phyloP scores from a whole-genome alignment of 1,140 invertebrate species.

The Drosophila lowei region DNA sequence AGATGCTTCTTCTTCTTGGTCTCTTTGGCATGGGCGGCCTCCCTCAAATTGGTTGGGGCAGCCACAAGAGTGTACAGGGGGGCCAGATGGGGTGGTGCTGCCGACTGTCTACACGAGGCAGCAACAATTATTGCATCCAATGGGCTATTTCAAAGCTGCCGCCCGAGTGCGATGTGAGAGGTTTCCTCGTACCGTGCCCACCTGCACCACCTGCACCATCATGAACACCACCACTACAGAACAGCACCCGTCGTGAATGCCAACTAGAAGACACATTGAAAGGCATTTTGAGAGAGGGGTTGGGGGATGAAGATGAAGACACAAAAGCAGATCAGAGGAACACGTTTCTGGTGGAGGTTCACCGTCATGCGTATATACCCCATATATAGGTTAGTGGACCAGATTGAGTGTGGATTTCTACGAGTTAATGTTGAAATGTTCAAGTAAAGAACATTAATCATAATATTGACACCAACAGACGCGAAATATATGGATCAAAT shows the following conservation, averaged over 20 bases:
- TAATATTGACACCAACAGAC: too few species aligned
- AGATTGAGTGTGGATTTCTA: background rate
- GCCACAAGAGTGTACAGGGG: background rate
- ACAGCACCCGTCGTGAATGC: conserved; percentile 17
- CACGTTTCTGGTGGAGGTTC: conserved; percentile 1
- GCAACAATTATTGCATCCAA: conserved; percentile 78
- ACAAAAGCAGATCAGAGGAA: conserved; percentile 32
- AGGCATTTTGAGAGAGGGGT: conserved; percentile 16
- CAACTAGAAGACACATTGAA: conserved; percentile 46
- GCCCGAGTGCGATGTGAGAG: conserved; percentile 22
- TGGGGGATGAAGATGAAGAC: background rate
- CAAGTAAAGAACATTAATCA: too few species aligned
- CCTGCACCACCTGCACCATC: conserved; percentile 30
- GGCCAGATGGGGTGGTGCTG: background rate
- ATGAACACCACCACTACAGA: conserved; percentile 9
- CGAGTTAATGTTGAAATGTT: too few species aligned
- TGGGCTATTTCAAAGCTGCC: conserved; percentile 69
- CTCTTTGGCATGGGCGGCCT: conserved; percentile 57
- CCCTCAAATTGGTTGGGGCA: conserved; percentile 12
- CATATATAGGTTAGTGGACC: conserved; percentile 34
- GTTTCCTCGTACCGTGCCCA: conserved; percentile 23
- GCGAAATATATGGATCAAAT: too few species aligned
- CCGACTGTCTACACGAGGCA: conserved; percentile 44
- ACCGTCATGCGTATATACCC: conserved; percentile 7
- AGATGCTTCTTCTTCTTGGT: conserved; percentile 55